Evolutionary conservation across 2,888 invertebrate species (phyloP).

Genomic region (Flabesymbios commensalis): DNA sequence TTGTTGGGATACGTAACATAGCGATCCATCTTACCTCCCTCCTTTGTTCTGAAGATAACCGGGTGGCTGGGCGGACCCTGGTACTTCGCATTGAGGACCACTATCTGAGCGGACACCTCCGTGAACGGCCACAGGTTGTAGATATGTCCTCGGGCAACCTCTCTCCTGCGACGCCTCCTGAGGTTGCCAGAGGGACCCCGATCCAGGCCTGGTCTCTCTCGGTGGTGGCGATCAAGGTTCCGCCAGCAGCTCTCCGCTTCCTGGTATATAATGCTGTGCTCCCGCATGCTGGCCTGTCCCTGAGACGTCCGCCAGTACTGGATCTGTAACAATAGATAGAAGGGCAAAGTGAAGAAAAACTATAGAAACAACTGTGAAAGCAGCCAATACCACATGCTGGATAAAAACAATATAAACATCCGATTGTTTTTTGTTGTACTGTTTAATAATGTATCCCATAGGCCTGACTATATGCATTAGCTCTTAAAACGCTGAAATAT

Average conservation of each 20-base stretch:
- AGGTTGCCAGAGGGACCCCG: neutral
- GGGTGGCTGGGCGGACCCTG: conserved; percentile 30
- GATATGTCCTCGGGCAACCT: conserved; percentile 32
- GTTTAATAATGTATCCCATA: too few species aligned
- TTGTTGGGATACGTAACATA: too few species aligned
- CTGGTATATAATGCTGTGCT: conserved; percentile 37
- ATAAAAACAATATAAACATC: too few species aligned
- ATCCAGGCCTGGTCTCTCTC: neutral
- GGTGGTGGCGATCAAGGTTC: neutral
- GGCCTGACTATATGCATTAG: too few species aligned
- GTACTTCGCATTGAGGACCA: conserved; percentile 37
- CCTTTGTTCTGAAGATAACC: conserved; percentile 33
- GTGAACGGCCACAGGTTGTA: conserved; percentile 41
- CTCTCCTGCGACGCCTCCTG: conserved; percentile 6
- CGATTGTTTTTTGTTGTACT: too few species aligned
- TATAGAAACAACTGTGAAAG: neutral
- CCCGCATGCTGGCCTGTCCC: conserved; percentile 24
- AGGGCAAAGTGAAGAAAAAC: neutral
- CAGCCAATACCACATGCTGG: too few species aligned
- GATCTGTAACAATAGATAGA: conserved; percentile 25
- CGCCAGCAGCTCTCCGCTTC: conserved; percentile 34
- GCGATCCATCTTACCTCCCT: conserved; percentile 37
- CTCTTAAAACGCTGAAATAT: too few species aligned
- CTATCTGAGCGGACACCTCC: conserved; percentile 37
- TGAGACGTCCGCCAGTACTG: conserved; percentile 34